Base-by-base conservation (phyloP, 2,113 vertebrate genomes). In the Scophthalmus maximus region DNA sequence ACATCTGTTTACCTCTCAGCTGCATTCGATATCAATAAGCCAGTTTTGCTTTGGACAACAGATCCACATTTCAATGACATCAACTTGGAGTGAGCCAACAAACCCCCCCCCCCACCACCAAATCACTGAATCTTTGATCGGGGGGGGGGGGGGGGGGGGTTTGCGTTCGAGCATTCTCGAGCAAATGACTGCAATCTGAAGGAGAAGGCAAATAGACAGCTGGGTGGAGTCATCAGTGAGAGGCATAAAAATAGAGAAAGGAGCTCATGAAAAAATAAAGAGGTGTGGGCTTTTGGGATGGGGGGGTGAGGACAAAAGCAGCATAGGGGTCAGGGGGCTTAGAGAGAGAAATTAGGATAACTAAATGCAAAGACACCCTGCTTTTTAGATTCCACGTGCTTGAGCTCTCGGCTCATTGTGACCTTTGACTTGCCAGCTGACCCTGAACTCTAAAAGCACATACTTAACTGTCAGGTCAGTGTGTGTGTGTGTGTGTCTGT, bases 371-470 rank as follows among this genome's bases (percentile, higher is more conserved):
- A 56, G 64, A 69, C 57, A 4, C 51, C 32, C 63, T 10, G 17
- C 36, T 38, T 69, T 74, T 79, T 67, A 62, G 52, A 67, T 73
- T 76, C 76, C 67, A 69, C 79, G 47, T 73, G 68, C 73, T 78
- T 79, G 63, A 82, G 78, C 69, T 4, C 71, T 76, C 53, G 78
- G 76, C 72, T 85, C 75, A 57, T 58, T 29, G 3, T 86, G 81
- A 86, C 88, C 91, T 88, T 51, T 83, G 88, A 86, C 86, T 23
- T 11, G 36, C 52, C 79, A 42, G 46, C 49, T 89, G 90, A 90
- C 81, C 86, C 86, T 27, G 76, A 81, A 81, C 32, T 66, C 86
- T 83, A 78, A 87, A 90, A 85, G 83, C 78, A 75, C 76, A 91
- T 92, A 87, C 86, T 85, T 88, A 30, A 76, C 76, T 81, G 88